A percentile compares a stretch with the other conserved stretches of the same genome.
These are phyloP conservation scores for Gallinago nigripennis DNA, from an alignment of 2,797 vertebrate genomes.

Conservation along the genomic window DNA sequence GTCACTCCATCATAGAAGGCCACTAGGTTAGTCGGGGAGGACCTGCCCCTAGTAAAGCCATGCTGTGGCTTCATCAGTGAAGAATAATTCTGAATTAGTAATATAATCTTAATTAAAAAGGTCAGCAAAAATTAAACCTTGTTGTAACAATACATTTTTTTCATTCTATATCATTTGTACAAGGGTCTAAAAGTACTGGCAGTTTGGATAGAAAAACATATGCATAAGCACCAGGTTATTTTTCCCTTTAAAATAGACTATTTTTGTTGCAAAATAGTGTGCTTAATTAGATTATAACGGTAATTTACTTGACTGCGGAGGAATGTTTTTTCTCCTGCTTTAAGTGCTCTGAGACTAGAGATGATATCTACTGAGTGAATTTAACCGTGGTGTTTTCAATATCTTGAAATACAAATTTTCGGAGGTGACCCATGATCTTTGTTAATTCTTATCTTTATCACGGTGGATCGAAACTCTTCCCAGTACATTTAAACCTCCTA, in stretches of 20 bases:
- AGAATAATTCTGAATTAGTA: not conserved
- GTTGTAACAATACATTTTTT: not conserved
- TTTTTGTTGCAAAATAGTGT: not conserved
- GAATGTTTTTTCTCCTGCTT: not conserved
- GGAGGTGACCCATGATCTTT: not conserved
- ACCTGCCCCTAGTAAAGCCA: too few relatives aligned
- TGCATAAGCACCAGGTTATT: not conserved
- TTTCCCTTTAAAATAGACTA: not conserved
- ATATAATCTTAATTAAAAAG: not conserved
- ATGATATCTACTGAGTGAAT: not conserved
- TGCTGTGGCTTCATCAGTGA: not conserved
- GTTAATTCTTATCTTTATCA: not conserved
- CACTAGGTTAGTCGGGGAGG: too few relatives aligned
- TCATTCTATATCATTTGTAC: not conserved
- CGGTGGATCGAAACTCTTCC: not conserved
- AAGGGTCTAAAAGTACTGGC: not conserved
- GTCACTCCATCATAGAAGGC: too few relatives aligned
- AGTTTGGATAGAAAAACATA: not conserved
- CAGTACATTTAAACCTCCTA: not conserved
- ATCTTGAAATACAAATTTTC: conserved; percentile 10
- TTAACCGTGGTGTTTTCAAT: not conserved
- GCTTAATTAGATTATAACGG: not conserved
- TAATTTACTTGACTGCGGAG: not conserved
- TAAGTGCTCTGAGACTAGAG: not conserved
- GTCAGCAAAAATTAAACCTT: not conserved